Base-by-base conservation (phyloP, 30 jellyfish, hydroid and myxozoan genomes). In the Aurelia aurita region DNA sequence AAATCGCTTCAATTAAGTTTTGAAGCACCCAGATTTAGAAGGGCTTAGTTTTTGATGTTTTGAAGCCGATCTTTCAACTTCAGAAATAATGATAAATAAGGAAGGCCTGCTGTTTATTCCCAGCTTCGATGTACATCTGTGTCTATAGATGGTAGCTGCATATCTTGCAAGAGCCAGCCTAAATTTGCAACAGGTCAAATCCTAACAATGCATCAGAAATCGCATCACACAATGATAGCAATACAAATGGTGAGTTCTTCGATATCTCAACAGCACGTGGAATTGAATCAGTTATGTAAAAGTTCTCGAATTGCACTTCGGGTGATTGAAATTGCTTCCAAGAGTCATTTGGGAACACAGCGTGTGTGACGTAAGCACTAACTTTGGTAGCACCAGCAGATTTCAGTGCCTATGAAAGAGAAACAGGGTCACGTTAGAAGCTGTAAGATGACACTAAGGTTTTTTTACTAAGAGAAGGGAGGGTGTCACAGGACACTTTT, bases 311-410 rank as follows among this genome's bases (percentile, higher is more conserved):
- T 49, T 87, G 72, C 47, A 75, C 90, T 59, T 82, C 75, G 22
- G 84, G 47, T 4, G 69, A 47, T 34, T 80, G 88, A 60, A 94
- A 94, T 43, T 74, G 63, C 85, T 78, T 89, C 99, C 99, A 94
- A 10, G 99, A 94, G 19, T 89, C 87, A 16, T 85, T 80, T 31
- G 99, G 99, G 58, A 94, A 94, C 32, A 94, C 99, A 28, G 99
- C 80, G n/a, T 78, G 89, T 21, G 97, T 94, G 26, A 85, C 97
- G 80, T 58, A 94, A 9, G 97, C 99, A 58, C 97, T 85, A 19
- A 89, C 88, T 47, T 79, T 59, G 1, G 62, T 46, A 12, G 99
- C 99, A 16, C 99, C 99, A 12, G 82, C 71, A 15, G 79, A 58
- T 63, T 74, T 84, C 76, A 94, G 70, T 19, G 92, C 97, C 97